Conservation (phyloP, 2,888 invertebrate species). For the Ormyrus nitidulus region DNA sequence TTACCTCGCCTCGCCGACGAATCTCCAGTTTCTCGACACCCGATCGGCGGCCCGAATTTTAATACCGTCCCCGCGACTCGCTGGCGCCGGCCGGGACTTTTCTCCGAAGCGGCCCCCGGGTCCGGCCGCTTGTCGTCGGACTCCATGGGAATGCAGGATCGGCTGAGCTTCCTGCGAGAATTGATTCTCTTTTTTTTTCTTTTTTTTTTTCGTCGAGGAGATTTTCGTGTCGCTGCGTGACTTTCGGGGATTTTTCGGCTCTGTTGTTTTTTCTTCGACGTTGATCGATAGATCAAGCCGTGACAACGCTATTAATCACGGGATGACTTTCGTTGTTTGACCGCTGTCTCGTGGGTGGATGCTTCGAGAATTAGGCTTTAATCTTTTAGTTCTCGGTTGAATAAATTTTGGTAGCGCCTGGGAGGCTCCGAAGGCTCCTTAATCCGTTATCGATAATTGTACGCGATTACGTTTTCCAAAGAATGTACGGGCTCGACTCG, state of each 20-base stretch:
- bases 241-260: too few species aligned
- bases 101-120: slow-evolving; percentile 10
- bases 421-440: too few species aligned
- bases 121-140: neutral
- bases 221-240: neutral
- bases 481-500: too few species aligned
- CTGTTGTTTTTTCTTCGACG: slow-evolving; percentile 7
- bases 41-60: slow-evolving; percentile 48
- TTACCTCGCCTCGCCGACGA: slow-evolving; percentile 14
- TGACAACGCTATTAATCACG: slow-evolving; percentile 1
- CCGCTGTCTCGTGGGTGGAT: neutral
- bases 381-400: neutral
- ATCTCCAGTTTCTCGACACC: slow-evolving; percentile 44
- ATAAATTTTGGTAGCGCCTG: too few species aligned
- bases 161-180: neutral
- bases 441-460: too few species aligned
- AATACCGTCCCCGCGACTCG: slow-evolving; percentile 11
- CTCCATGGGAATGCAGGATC: neutral
- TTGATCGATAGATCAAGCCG: slow-evolving; percentile 33
- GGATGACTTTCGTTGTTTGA: neutral
- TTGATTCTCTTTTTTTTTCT: neutral
- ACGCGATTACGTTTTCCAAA: too few species aligned
- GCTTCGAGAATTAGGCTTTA: slow-evolving; percentile 1
- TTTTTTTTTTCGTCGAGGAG: neutral
- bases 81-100: slow-evolving; percentile 2